Conservation (phyloP, 2,113 vertebrate species). For the Aramus guarauna region DNA sequence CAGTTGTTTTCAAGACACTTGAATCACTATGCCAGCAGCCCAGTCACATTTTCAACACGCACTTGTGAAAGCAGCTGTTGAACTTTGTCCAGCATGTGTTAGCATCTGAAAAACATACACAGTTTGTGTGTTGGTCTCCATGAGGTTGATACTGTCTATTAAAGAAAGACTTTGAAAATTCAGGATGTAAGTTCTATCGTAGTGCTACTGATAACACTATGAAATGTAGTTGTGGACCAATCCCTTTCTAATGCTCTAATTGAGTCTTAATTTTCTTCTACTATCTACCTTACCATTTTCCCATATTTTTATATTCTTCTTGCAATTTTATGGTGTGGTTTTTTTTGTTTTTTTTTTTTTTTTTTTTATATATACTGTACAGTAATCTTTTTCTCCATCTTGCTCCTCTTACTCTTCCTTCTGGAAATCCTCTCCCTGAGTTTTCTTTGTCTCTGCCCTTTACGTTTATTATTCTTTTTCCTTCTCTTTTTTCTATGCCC, state of each 20-base stretch:
- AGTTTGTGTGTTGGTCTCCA: not conserved
- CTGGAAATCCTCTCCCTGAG: not conserved
- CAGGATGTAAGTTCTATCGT: not conserved
- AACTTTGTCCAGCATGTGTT: conserved; percentile 16
- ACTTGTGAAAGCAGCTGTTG: conserved; percentile 18
- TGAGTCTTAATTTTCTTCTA: not conserved
- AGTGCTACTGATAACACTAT: not conserved
- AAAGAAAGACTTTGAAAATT: not conserved
- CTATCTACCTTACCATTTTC: not conserved
- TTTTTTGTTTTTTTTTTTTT: too few species aligned
- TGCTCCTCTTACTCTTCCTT: not conserved
- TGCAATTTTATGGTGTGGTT: rapidly evolving
- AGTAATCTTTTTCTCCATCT: not conserved
- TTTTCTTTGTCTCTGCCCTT: not conserved
- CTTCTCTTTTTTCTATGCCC: not conserved
- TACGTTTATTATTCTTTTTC: not conserved
- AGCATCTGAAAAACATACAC: not conserved
- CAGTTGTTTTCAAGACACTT: conserved; percentile 7
- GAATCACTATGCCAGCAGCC: not conserved
- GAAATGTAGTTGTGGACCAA: not conserved
- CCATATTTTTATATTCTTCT: not conserved
- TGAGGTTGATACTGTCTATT: not conserved
- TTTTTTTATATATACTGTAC: too few species aligned
- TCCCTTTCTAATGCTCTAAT: not conserved
- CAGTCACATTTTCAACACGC: not conserved